These are phyloP conservation scores for Hofmannophila pseudospretella DNA, from an alignment of 2,888 invertebrate genomes.

Conservation along the genomic window DNA sequence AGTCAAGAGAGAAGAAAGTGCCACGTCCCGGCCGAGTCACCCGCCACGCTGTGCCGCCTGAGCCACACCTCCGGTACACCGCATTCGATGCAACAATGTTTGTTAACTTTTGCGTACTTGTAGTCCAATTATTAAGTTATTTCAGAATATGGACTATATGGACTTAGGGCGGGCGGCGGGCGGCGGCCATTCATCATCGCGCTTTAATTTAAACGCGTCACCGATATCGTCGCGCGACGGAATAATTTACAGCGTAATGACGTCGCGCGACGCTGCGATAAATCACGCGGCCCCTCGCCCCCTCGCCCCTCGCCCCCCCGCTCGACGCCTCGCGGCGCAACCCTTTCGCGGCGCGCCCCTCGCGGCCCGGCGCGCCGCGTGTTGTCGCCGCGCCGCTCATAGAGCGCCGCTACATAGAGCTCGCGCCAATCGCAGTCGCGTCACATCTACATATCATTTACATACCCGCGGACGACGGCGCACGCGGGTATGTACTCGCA, in stretches of 20 bases:
- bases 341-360: conserved; percentile 4
- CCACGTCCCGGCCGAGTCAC: too few species aligned
- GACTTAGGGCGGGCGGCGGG: neutral
- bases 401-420: too few species aligned
- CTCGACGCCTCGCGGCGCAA: too few species aligned
- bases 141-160: too few species aligned
- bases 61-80: too few species aligned
- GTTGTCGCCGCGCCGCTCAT: neutral
- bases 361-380: conserved; percentile 12
- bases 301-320: conserved; percentile 12
- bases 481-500: conserved; percentile 1
- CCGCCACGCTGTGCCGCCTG: conserved; percentile 1
- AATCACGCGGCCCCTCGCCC: conserved; percentile 31
- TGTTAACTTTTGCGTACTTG: too few species aligned
- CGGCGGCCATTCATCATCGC: conserved; percentile 46
- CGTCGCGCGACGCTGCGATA: conserved; percentile 32
- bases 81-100: too few species aligned
- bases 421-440: conserved; percentile 34
- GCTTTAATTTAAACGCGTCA: conserved; percentile 58
- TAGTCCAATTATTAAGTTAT: too few species aligned
- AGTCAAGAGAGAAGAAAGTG: too few species aligned
- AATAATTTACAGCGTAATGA: conserved; percentile 36
- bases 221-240: conserved; percentile 41
- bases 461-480: conserved; percentile 29
- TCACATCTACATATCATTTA: conserved; percentile 44